Evolutionary conservation across 2,888 invertebrate species (phyloP).

Genomic region (Epirrita christyi): DNA sequence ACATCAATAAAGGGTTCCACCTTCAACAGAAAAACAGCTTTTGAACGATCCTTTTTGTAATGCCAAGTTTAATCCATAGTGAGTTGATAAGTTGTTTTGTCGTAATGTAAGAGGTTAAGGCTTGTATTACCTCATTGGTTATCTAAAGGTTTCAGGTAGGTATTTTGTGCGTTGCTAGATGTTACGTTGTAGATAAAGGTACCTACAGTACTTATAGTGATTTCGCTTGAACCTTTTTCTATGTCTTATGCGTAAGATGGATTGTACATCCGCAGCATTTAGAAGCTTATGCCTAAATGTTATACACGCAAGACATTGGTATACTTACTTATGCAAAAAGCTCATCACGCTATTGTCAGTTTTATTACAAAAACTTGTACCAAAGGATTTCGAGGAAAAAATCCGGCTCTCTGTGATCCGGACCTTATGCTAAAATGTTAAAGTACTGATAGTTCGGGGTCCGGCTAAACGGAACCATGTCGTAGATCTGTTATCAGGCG

Average conservation of each 20-base stretch:
- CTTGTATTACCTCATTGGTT: conserved; percentile 16
- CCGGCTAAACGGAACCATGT: conserved; percentile 35
- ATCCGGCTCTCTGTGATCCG: conserved; percentile 3
- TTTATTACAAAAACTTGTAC: too few relatives aligned
- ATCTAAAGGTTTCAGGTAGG: background rate
- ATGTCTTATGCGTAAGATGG: too few relatives aligned
- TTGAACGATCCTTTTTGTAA: conserved; percentile 24
- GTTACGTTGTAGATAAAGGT: background rate
- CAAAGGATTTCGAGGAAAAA: too few relatives aligned
- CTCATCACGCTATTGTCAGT: too few relatives aligned
- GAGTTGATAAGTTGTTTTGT: conserved; percentile 32
- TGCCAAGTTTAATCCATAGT: conserved; percentile 19
- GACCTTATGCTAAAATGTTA: conserved; percentile 10
- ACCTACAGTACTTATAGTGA: background rate
- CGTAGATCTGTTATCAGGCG: conserved; percentile 39
- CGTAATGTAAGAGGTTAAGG: conserved; percentile 29
- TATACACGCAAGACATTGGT: too few relatives aligned
- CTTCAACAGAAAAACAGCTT: conserved; percentile 22
- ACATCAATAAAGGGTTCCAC: conserved; percentile 33
- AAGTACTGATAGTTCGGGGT: too few relatives aligned
- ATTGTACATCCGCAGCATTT: too few relatives aligned
- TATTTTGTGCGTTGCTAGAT: background rate
- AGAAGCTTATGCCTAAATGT: too few relatives aligned
- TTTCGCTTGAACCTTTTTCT: too few relatives aligned
- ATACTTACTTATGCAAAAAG: too few relatives aligned